Percentiles rank a stretch among this genome's conserved stretches.
These are phyloP conservation scores for Grallaria varia DNA, from an alignment of 2,113 vertebrate genomes.

Conservation along the genomic window DNA sequence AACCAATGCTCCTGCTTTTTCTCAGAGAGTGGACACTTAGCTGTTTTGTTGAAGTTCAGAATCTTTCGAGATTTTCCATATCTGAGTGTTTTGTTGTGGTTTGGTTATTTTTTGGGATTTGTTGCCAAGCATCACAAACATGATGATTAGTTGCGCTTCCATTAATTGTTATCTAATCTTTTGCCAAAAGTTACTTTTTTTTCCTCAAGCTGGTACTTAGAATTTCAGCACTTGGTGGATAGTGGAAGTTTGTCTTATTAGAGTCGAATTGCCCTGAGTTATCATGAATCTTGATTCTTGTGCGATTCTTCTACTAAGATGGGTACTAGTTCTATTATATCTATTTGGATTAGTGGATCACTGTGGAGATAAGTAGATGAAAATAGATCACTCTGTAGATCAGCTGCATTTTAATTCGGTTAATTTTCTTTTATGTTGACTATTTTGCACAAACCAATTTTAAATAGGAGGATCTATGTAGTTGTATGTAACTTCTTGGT, in stretches of 20 bases:
- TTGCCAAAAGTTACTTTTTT: not conserved
- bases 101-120: not conserved
- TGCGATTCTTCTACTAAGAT: slow-evolving; percentile 21
- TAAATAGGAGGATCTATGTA: not conserved
- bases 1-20: not conserved
- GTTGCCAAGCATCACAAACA: not conserved
- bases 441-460: not conserved
- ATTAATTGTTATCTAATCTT: not conserved
- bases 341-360: slow-evolving; percentile 21
- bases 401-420: not conserved
- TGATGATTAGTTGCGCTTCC: not conserved
- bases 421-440: not conserved
- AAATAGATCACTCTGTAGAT: not conserved
- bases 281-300: slow-evolving; percentile 25
- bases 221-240: not conserved
- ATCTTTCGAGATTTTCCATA: not conserved
- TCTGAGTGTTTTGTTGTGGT: not conserved
- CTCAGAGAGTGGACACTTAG: not conserved
- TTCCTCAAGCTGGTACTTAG: not conserved
- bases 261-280: not conserved
- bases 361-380: slow-evolving; percentile 5
- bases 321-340: not conserved
- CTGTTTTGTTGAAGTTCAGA: not conserved
- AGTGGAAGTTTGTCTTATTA: not conserved
- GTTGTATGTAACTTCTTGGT: not conserved